phyloP scores from a whole-genome alignment of 2,888 invertebrate genomes.

The Microplitis manilae region DNA sequence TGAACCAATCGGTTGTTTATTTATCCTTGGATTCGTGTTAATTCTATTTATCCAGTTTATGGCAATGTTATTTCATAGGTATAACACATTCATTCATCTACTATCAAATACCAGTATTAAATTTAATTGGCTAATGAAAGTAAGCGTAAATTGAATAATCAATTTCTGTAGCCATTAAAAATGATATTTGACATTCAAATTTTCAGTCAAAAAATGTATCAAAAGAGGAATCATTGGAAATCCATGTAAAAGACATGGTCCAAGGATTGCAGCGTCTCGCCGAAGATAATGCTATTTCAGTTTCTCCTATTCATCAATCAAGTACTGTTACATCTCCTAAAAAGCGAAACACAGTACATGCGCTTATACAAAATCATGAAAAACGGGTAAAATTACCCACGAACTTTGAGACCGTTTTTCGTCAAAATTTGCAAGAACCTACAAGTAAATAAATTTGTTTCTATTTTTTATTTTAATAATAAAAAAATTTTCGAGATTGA shows the following conservation, averaged over 20 bases:
- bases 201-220: constrained; percentile 83
- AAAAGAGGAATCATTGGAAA: constrained; percentile 80
- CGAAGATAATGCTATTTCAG: constrained; percentile 70
- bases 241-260: constrained; percentile 91
- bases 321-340: constrained; percentile 85
- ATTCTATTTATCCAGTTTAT: constrained; percentile 77
- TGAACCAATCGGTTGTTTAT: constrained; percentile 77
- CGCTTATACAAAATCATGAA: constrained; percentile 88
- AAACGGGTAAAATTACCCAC: constrained; percentile 85
- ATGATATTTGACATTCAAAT: neutral
- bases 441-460: constrained; percentile 35
- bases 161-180: neutral
- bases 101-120: constrained; percentile 92
- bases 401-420: constrained; percentile 59
- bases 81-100: constrained; percentile 78
- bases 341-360: constrained; percentile 87
- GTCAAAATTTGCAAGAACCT: constrained; percentile 54
- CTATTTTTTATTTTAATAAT: neutral
- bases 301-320: constrained; percentile 78
- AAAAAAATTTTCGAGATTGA: neutral
- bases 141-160: constrained; percentile 63
- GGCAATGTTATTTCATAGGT: constrained; percentile 79
- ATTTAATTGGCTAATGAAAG: constrained; percentile 84
- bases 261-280: constrained; percentile 87
- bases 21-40: constrained; percentile 76